Evolutionary conservation across 1,140 invertebrate genomes (phyloP), one percentile per base, ranked within the genome.

Genomic region (Polyergus mexicanus): DNA sequence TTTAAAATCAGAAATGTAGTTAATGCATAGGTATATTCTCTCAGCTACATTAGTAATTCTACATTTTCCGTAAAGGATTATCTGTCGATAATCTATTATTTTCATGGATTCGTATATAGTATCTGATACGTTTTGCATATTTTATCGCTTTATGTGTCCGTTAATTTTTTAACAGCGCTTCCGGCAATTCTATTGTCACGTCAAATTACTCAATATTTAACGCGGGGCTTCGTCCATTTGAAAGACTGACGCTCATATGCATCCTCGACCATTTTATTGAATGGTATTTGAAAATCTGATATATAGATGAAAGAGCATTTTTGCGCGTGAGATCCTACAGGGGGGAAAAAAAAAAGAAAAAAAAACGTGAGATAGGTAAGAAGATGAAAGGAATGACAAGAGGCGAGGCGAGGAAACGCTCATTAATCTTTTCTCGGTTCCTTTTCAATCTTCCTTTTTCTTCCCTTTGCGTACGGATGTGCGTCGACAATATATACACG

Each of bases 81-180:
- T 35, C 65, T 25, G 25, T 16, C n/a, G 65, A 85, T 88, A 88
- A 89, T 89, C 72, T 66, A 74, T 88, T 89, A 89, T 86, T 80
- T 89, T 66, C 47, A 56, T 51, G 54, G 44, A 83, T 72, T 51
- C 16, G 22, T 38, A n/a, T 13, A 44, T 16, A 32, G 47, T 76
- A 86, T 77, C 47, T 69, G 60, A 47, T 56, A 62, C 51, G 22
- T 35, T 58, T 54, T 28, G 35, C 44, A 54, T 88, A 76, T 81
- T 80, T 54, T 54, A 81, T 28, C 84, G 76, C 41, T 62, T 58
- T 66, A 76, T 71, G 71, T 28, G 65, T 51, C 66, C 44, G 65
- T 81, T 62, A 78, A 69, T 69, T 80, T 83, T 86, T 72, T 71
- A 83, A 72, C 25, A 47, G 63, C 16, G 44, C 84, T 86, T 74